phyloP scores from a whole-genome alignment of 2,888 invertebrate genomes.

The Uropetala carovei region DNA sequence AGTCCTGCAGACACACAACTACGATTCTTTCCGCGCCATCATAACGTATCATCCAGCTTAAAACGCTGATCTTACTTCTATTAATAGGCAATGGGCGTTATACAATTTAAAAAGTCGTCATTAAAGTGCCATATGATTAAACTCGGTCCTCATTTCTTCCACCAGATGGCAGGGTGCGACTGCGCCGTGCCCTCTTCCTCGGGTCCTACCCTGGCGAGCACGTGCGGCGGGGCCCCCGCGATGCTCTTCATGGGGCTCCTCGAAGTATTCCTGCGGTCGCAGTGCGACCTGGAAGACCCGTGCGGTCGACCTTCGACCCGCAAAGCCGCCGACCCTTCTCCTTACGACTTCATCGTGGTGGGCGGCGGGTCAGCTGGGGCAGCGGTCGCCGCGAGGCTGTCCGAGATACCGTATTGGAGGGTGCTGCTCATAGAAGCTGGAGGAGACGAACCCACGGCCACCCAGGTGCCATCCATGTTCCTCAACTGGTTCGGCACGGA shows the following conservation, averaged over 20 bases:
- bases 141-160: neutral
- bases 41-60: too few relatives aligned
- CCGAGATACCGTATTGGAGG: slow-evolving; percentile 85
- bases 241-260: slow-evolving; percentile 94
- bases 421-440: slow-evolving; percentile 87
- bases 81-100: too few relatives aligned
- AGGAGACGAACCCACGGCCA: slow-evolving; percentile 90
- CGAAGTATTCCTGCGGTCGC: slow-evolving; percentile 90
- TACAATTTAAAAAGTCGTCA: too few relatives aligned
- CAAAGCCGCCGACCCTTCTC: slow-evolving; percentile 75
- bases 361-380: slow-evolving; percentile 82
- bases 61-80: too few relatives aligned
- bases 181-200: slow-evolving; percentile 86
- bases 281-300: slow-evolving; percentile 92
- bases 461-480: slow-evolving; percentile 93
- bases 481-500: slow-evolving; percentile 90
- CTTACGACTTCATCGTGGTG: slow-evolving; percentile 87
- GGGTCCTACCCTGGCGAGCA: slow-evolving; percentile 90
- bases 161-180: slow-evolving; percentile 79
- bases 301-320: slow-evolving; percentile 82
- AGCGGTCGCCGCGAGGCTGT: slow-evolving; percentile 84
- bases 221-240: slow-evolving; percentile 89
- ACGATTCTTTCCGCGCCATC: too few relatives aligned
- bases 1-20: too few relatives aligned
- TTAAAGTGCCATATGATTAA: neutral